phyloP scores from a whole-genome alignment of 1,140 invertebrate genomes.

The Macrocentrus cingulum region DNA sequence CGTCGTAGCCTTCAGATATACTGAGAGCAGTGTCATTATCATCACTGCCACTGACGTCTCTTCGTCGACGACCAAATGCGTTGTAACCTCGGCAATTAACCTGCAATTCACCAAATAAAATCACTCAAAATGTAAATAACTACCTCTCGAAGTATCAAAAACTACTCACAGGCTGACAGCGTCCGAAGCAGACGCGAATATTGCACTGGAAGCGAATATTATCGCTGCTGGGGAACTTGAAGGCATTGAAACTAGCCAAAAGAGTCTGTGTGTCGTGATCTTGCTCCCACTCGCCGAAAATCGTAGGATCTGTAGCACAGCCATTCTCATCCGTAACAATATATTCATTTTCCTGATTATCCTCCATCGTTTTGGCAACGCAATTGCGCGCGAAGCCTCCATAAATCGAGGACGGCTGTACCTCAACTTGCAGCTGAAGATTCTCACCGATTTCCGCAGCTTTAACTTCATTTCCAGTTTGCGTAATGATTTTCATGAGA shows the following conservation, averaged over 20 bases:
- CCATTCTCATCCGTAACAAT: constrained; percentile 92
- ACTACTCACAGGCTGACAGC: constrained; percentile 84
- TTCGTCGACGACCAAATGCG: constrained; percentile 79
- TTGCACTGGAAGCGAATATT: constrained; percentile 96
- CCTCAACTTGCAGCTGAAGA: constrained; percentile 86
- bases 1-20: constrained; percentile 66
- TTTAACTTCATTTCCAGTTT: constrained; percentile 83
- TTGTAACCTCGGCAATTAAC: constrained; percentile 90
- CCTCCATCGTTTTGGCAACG: constrained; percentile 89
- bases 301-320: constrained; percentile 87
- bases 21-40: constrained; percentile 63
- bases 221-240: constrained; percentile 94
- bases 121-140: not conserved
- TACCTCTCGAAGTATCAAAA: not conserved
- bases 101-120: constrained; percentile 49
- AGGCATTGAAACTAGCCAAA: constrained; percentile 87
- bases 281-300: constrained; percentile 92
- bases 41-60: constrained; percentile 67
- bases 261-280: constrained; percentile 80
- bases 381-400: constrained; percentile 92
- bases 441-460: constrained; percentile 92
- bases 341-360: constrained; percentile 87
- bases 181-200: constrained; percentile 91
- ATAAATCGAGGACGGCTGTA: constrained; percentile 93
- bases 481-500: constrained; percentile 87